A percentile compares a stretch with the other conserved stretches of the same genome.
Conservation (phyloP, 2,113 vertebrate species). For the Percina caprodes region DNA sequence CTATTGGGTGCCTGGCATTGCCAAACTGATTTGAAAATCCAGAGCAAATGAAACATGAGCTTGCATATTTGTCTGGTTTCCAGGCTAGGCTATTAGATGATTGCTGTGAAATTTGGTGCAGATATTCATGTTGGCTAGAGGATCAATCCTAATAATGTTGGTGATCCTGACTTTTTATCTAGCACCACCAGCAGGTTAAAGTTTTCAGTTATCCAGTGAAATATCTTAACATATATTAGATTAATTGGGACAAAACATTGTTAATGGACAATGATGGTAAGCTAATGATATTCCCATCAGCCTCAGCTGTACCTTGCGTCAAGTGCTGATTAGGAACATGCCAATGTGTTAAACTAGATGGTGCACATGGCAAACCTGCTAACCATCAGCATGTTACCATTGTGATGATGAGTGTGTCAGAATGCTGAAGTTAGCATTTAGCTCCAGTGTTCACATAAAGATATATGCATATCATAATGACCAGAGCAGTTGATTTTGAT, state of each 20-base stretch:
- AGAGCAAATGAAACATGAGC: too few species aligned
- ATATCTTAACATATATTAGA: not conserved
- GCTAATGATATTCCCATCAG: not conserved
- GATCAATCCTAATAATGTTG: not conserved
- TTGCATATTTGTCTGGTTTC: too few species aligned
- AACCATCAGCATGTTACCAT: too few species aligned
- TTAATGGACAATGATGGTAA: too few species aligned
- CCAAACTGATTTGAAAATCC: too few species aligned
- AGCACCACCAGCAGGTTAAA: not conserved
- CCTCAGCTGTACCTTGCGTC: not conserved
- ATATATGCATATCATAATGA: not conserved
- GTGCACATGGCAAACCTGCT: not conserved
- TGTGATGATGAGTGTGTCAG: not conserved
- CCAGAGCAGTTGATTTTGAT: not conserved
- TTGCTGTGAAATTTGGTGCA: not conserved
- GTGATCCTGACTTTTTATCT: not conserved
- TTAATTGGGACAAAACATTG: too few species aligned
- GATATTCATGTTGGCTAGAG: not conserved
- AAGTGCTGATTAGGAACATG: not conserved
- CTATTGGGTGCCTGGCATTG: too few species aligned
- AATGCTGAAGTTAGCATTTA: not conserved
- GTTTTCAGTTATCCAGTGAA: not conserved
- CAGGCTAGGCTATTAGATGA: not conserved
- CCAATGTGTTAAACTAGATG: too few species aligned
- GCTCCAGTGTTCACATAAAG: not conserved